A percentile compares a stretch with the other conserved stretches of the same genome.
phyloP scores from a whole-genome alignment of 2,888 invertebrate genomes.

The Synergus japonicus region DNA sequence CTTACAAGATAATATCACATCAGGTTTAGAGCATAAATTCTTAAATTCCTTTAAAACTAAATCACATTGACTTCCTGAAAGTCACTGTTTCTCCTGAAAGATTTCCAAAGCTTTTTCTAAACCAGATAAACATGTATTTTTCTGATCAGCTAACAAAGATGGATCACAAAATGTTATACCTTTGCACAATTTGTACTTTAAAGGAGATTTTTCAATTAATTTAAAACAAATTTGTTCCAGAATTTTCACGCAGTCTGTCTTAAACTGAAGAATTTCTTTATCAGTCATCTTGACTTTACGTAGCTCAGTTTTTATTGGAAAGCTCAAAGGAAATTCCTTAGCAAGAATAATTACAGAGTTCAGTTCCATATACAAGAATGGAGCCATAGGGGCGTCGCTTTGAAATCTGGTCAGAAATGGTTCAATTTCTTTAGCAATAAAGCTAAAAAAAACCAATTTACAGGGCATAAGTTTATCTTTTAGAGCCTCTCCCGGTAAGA shows the following conservation, averaged over 20 bases:
- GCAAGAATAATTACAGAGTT: not conserved
- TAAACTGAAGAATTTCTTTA: conserved; percentile 7
- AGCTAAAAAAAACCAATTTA: conserved; percentile 31
- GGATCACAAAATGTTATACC: conserved; percentile 15
- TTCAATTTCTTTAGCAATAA: conserved; percentile 47
- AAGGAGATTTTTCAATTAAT: not conserved
- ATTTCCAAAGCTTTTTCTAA: conserved; percentile 11
- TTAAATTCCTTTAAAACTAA: not conserved
- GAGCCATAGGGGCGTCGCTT: conserved; percentile 45
- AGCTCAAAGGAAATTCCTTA: conserved; percentile 39
- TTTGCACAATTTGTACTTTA: conserved; percentile 6
- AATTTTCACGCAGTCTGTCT: conserved; percentile 8
- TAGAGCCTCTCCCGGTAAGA: no score
- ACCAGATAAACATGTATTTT: conserved; percentile 15
- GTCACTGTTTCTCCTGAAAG: not conserved
- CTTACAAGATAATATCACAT: no score
- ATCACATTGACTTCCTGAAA: conserved; percentile 13
- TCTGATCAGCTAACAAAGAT: not conserved
- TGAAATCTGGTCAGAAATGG: conserved; percentile 48
- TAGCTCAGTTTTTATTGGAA: not conserved
- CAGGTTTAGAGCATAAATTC: no score
- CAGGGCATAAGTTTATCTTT: no score
- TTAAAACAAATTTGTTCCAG: conserved; percentile 2
- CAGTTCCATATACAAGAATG: not conserved
- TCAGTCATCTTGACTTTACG: not conserved